Evolutionary conservation across 2,888 invertebrate species (phyloP).

Genomic region (Drosophila demipolita): DNA sequence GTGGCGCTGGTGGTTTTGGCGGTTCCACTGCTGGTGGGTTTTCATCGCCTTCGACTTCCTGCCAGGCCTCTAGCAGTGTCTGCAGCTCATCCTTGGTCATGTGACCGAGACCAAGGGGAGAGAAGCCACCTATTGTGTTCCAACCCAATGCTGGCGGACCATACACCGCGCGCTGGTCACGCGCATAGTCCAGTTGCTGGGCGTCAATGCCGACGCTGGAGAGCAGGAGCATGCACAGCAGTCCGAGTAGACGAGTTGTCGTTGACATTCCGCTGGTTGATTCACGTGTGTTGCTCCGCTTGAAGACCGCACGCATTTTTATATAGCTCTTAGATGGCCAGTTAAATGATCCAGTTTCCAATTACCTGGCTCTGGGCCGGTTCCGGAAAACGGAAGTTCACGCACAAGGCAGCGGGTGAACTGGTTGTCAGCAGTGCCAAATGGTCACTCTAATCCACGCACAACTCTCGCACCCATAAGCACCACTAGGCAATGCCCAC

Average conservation of each 20-base stretch:
- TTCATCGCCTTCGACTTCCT: conserved; percentile 68
- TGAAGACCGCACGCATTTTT: conserved; percentile 26
- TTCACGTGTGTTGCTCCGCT: conserved; percentile 37
- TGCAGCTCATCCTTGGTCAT: conserved; percentile 81
- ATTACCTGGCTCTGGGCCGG: not conserved
- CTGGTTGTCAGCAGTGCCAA: conserved; percentile 37
- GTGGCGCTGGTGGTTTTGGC: conserved; percentile 11
- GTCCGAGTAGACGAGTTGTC: conserved; percentile 23
- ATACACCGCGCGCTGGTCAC: conserved; percentile 75
- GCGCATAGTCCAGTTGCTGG: conserved; percentile 49
- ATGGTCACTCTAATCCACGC: conserved; percentile 58
- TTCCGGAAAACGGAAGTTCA: conserved; percentile 61
- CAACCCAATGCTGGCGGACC: conserved; percentile 59
- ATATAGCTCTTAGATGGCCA: conserved; percentile 21
- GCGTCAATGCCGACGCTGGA: conserved; percentile 12
- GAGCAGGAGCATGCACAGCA: conserved; percentile 19
- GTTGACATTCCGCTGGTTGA: conserved; percentile 35
- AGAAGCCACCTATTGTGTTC: conserved; percentile 56
- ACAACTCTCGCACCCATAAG: conserved; percentile 4
- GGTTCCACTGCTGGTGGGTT: conserved; percentile 68
- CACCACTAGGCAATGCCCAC: conserved; percentile 28
- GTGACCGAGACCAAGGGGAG: conserved; percentile 70
- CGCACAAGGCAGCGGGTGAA: conserved; percentile 47
- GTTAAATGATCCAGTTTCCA: conserved; percentile 29
- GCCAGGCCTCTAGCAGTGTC: conserved; percentile 78